phyloP scores from a whole-genome alignment of 2,888 invertebrate genomes.

The Galerucella nymphaeae region DNA sequence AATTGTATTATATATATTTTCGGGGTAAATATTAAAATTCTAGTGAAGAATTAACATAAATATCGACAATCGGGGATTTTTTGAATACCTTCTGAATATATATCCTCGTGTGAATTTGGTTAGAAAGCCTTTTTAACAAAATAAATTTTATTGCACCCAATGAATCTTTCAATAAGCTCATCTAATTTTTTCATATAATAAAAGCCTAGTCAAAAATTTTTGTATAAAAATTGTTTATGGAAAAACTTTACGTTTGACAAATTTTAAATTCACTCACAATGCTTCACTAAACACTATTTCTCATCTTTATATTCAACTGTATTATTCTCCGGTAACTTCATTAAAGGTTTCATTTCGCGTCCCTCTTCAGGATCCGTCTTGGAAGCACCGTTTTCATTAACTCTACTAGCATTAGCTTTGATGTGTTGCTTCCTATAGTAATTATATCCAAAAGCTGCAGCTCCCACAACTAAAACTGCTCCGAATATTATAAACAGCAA shows the following conservation, averaged over 20 bases:
- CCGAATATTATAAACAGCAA: slow-evolving; percentile 67
- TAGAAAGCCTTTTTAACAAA: background rate
- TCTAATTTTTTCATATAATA: background rate
- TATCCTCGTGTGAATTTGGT: too few species aligned
- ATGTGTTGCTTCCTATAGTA: slow-evolving; percentile 65
- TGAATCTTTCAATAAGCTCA: background rate
- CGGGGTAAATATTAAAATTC: background rate
- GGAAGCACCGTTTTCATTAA: slow-evolving; percentile 46
- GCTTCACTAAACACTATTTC: slow-evolving; percentile 28
- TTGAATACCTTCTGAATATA: too few species aligned
- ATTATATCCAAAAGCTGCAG: slow-evolving; percentile 69
- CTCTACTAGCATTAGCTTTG: slow-evolving; percentile 53
- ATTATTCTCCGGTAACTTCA: slow-evolving; percentile 45
- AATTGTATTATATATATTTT: too few species aligned
- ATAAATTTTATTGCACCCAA: background rate
- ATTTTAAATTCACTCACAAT: slow-evolving; percentile 16
- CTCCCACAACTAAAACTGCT: slow-evolving; percentile 68
- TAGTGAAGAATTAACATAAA: background rate
- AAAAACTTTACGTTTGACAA: slow-evolving; percentile 4
- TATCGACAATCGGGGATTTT: too few species aligned
- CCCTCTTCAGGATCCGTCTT: slow-evolving; percentile 47
- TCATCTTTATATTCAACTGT: slow-evolving; percentile 51
- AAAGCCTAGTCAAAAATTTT: background rate
- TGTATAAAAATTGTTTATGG: background rate
- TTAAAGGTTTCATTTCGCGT: slow-evolving; percentile 59